Evolutionary conservation across 2,113 vertebrate genomes (phyloP).

Genomic region (Castor canadensis): DNA sequence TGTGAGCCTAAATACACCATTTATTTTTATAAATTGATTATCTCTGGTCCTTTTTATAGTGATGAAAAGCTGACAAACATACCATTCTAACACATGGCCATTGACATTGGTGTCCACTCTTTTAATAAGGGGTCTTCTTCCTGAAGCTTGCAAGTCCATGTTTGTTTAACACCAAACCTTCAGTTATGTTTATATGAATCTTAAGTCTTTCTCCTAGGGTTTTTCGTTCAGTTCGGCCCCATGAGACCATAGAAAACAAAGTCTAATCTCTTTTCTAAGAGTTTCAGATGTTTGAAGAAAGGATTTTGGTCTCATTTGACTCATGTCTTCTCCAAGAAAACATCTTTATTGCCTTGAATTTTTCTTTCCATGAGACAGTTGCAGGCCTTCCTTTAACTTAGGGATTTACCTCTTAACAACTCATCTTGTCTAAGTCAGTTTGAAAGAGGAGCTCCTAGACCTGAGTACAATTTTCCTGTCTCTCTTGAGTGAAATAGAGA

Average conservation of each 20-base stretch:
- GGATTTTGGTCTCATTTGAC: not conserved
- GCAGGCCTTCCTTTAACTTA: not conserved
- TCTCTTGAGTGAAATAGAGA: not conserved
- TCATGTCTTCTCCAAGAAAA: not conserved
- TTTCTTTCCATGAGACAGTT: not conserved
- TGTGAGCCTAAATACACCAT: not conserved
- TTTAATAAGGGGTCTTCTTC: not conserved
- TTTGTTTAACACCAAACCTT: not conserved
- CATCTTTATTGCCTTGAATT: not conserved
- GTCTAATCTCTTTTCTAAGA: not conserved
- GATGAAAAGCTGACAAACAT: not conserved
- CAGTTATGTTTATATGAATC: not conserved
- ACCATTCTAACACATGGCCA: rapidly evolving
- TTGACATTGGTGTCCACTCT: not conserved
- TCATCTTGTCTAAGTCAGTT: not conserved
- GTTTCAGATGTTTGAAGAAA: not conserved
- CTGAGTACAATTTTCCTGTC: not conserved
- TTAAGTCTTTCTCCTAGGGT: not conserved
- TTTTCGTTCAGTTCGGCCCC: not conserved
- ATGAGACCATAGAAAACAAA: not conserved
- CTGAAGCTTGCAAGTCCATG: not conserved
- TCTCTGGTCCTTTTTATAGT: too few species aligned
- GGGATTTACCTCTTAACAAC: not conserved
- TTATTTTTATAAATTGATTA: not conserved
- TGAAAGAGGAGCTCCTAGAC: not conserved